These are phyloP conservation scores for Rhinoderma darwinii DNA, from an alignment of 2,113 vertebrate species.

Conservation along the genomic window DNA sequence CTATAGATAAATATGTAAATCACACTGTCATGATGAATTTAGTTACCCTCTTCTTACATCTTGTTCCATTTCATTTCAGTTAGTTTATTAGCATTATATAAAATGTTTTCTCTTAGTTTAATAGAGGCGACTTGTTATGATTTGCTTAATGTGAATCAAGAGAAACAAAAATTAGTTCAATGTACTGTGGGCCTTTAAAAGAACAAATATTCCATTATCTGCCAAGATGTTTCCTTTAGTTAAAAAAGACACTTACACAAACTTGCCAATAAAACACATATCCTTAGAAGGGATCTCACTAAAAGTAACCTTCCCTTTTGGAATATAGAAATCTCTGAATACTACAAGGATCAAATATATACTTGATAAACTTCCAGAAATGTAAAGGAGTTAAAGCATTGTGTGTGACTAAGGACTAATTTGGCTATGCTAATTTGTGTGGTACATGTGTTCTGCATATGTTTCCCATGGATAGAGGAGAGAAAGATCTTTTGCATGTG, in stretches of 20 bases:
- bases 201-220: neutral
- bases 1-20: too few species aligned
- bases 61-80: neutral
- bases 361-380: slow-evolving; percentile 51
- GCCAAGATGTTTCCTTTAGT: slow-evolving; percentile 4
- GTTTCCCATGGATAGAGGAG: slow-evolving; percentile 51
- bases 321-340: slow-evolving; percentile 28
- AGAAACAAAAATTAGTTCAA: neutral
- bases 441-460: slow-evolving; percentile 53
- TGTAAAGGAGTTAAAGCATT: slow-evolving; percentile 57
- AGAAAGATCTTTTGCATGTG: slow-evolving; percentile 45
- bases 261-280: slow-evolving; percentile 4
- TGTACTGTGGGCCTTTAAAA: slow-evolving; percentile 2
- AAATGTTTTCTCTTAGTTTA: neutral
- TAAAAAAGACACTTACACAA: slow-evolving; percentile 8
- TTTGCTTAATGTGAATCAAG: neutral
- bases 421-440: slow-evolving; percentile 59
- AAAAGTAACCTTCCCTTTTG: slow-evolving; percentile 45
- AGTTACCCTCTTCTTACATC: neutral
- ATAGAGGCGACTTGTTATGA: neutral
- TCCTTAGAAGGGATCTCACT: neutral
- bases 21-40: too few species aligned
- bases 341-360: slow-evolving; percentile 43
- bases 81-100: neutral
- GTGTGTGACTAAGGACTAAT: slow-evolving; percentile 57